These are phyloP conservation scores for Zele albiditarsus DNA, from an alignment of 2,888 invertebrate species.

Conservation along the genomic window DNA sequence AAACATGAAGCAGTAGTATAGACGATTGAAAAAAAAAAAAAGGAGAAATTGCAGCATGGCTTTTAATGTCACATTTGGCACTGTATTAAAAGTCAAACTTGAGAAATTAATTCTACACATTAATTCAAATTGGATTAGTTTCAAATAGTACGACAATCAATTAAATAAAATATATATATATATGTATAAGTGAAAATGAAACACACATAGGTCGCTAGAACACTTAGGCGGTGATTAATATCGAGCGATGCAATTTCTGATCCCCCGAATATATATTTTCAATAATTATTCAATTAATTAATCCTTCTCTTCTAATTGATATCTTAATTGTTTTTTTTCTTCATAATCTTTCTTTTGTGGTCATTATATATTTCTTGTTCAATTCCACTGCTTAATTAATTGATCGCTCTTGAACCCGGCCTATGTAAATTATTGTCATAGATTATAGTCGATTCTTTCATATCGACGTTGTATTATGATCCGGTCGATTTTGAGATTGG, in stretches of 20 bases:
- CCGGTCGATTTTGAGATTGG: slow-evolving; percentile 60
- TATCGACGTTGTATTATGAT: slow-evolving; percentile 70
- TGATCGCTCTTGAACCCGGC: slow-evolving; percentile 33
- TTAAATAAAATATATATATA: slow-evolving; percentile 42
- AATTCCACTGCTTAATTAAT: slow-evolving; percentile 11
- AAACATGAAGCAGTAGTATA: neutral
- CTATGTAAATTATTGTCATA: slow-evolving; percentile 50
- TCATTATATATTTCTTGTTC: slow-evolving; percentile 28
- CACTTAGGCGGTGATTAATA: slow-evolving; percentile 53
- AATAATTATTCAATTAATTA: neutral
- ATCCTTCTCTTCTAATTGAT: slow-evolving; percentile 18
- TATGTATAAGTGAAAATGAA: slow-evolving; percentile 47
- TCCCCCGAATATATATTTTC: neutral
- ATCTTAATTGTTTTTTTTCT: slow-evolving; percentile 34
- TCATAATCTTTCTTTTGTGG: slow-evolving; percentile 15
- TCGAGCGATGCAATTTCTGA: slow-evolving; percentile 30
- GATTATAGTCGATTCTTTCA: slow-evolving; percentile 55
- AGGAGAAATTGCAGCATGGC: neutral
- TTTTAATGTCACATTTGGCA: slow-evolving; percentile 26
- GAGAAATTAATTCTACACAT: slow-evolving; percentile 9
- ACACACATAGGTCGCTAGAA: slow-evolving; percentile 52
- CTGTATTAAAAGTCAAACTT: slow-evolving; percentile 10
- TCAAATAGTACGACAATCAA: slow-evolving; percentile 1
- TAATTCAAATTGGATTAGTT: neutral
- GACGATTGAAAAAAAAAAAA: neutral